phyloP scores from a whole-genome alignment of 2,888 invertebrate genomes.

The Anorthoa munda region DNA sequence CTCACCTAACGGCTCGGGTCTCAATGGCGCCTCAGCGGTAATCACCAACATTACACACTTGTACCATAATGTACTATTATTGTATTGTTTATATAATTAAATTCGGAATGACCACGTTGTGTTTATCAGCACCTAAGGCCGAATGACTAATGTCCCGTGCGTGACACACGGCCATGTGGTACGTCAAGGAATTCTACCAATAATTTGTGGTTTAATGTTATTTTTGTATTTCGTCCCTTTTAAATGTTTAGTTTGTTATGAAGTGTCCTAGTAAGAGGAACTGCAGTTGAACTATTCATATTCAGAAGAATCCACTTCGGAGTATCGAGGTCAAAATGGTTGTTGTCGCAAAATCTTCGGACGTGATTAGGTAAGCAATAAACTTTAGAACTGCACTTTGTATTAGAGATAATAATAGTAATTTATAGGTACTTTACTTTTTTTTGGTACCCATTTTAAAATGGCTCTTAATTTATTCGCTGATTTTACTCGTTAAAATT shows the following conservation, averaged over 20 bases:
- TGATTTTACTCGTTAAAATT: background rate
- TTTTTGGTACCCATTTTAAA: background rate
- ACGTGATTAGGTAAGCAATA: background rate
- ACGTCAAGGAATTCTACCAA: conserved; percentile 64
- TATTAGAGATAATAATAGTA: no score
- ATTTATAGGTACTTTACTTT: background rate
- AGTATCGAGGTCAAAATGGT: background rate
- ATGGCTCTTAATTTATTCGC: background rate
- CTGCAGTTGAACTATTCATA: background rate
- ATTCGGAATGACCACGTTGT: conserved; percentile 55
- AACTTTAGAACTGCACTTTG: background rate
- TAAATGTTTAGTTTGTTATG: background rate
- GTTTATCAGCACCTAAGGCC: conserved; percentile 70
- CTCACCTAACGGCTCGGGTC: no score
- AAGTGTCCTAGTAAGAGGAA: background rate
- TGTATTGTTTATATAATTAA: conserved; percentile 60
- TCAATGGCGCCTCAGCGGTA: no score
- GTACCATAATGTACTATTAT: no score
- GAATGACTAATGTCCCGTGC: conserved; percentile 76
- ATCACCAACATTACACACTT: no score
- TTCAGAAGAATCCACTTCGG: background rate
- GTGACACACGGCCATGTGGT: conserved; percentile 70
- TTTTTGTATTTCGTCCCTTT: conserved; percentile 5
- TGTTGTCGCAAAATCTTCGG: background rate
- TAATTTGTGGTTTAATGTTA: conserved; percentile 39